These are phyloP conservation scores for Petrocephalus zakoni DNA, from an alignment of 2,113 vertebrate species.

Conservation along the genomic window DNA sequence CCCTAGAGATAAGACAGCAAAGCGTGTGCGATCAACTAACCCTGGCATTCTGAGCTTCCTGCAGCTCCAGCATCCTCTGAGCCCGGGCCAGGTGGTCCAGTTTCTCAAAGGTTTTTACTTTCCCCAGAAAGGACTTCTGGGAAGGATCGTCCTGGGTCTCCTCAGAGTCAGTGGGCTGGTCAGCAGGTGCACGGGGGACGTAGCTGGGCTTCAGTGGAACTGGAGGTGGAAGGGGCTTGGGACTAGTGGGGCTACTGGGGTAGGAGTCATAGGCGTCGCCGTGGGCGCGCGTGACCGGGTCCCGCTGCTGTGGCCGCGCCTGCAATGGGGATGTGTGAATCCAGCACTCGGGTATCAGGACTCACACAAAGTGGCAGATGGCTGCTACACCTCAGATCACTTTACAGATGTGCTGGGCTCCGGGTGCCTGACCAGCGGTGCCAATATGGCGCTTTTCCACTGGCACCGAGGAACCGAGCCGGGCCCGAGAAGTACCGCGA, in stretches of 20 bases:
- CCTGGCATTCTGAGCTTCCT: conserved; percentile 90
- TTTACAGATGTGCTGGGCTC: not conserved
- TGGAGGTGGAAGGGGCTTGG: conserved; percentile 64
- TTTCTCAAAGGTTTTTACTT: conserved; percentile 96
- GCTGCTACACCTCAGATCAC: not conserved
- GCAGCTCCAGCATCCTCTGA: conserved; percentile 89
- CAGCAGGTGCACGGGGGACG: conserved; percentile 46
- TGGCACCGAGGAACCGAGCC: not conserved
- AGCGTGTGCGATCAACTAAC: conserved; percentile 51
- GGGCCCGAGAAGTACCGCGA: not conserved
- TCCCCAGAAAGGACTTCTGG: conserved; percentile 82
- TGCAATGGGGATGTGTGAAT: not conserved
- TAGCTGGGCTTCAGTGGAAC: conserved; percentile 73
- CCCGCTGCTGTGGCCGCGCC: not conserved
- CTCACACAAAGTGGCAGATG: not conserved
- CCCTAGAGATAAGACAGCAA: not conserved
- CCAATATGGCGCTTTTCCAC: not conserved
- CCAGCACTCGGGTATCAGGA: not conserved
- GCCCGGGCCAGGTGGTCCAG: conserved; percentile 88
- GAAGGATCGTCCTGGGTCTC: conserved; percentile 57
- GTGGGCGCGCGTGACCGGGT: not conserved
- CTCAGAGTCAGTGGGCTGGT: conserved; percentile 47
- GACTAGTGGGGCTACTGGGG: not conserved
- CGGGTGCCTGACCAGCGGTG: not conserved
- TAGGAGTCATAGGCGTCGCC: not conserved